Evolutionary conservation across 2,797 vertebrate genomes (phyloP).

Genomic region (Silurus aristotelis): DNA sequence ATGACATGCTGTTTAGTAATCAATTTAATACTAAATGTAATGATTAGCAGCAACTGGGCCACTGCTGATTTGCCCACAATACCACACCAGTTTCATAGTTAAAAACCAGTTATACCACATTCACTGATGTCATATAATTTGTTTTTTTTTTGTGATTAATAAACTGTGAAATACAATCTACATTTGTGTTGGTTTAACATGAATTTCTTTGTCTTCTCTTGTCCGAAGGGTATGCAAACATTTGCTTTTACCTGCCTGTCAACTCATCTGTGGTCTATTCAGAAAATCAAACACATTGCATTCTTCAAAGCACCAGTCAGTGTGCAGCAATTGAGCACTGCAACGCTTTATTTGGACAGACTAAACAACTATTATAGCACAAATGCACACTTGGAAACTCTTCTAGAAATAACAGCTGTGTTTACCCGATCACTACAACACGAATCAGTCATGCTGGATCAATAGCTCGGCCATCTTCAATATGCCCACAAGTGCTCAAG

Average conservation of each 20-base stretch:
- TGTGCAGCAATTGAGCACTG: background rate
- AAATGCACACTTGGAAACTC: background rate
- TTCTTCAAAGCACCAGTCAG: background rate
- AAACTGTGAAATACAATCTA: background rate
- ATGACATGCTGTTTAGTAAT: background rate
- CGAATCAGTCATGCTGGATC: slow-evolving; percentile 11
- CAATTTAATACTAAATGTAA: background rate
- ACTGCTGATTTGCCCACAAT: background rate
- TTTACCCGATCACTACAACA: background rate
- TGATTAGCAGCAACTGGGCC: background rate
- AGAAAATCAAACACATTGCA: background rate
- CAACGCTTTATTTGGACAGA: background rate
- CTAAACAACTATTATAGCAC: slow-evolving; percentile 1
- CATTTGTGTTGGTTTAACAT: background rate
- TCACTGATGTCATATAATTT: background rate
- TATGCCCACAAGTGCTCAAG: background rate
- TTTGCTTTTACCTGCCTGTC: background rate
- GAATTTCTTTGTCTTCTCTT: background rate
- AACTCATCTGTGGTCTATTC: background rate
- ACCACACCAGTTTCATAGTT: background rate
- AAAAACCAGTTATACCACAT: background rate
- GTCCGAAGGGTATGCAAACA: background rate
- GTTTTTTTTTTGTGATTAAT: background rate
- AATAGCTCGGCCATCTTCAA: slow-evolving; percentile 23
- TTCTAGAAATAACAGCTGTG: background rate